Evolutionary conservation across 2,888 invertebrate genomes (phyloP).

Genomic region (Nomada ruficornis): DNA sequence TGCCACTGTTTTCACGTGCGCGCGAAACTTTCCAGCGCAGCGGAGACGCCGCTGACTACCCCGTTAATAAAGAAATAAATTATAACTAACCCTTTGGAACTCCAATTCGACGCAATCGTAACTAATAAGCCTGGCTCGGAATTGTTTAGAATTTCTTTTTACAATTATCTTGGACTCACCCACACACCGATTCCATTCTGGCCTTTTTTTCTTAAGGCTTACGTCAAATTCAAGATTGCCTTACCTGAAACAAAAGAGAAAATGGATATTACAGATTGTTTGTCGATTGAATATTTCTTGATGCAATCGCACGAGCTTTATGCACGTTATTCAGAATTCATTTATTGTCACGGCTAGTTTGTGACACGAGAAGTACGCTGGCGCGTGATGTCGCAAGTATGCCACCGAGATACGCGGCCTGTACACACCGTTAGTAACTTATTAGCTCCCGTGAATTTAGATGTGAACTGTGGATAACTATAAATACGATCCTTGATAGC

Average conservation of each 20-base stretch:
- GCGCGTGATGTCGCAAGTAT: constrained; percentile 26
- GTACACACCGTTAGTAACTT: constrained; percentile 30
- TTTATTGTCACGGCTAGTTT: constrained; percentile 12
- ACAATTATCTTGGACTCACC: too few relatives aligned
- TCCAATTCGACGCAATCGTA: background rate
- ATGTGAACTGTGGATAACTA: constrained; percentile 14
- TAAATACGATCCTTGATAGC: constrained; percentile 23
- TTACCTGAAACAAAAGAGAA: constrained; percentile 61
- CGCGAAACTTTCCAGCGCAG: background rate
- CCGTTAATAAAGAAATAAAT: background rate
- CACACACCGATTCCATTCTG: constrained; percentile 19
- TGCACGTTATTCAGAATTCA: too few relatives aligned
- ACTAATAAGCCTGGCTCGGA: background rate
- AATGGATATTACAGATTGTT: background rate
- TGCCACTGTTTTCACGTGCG: background rate
- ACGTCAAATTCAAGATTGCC: background rate
- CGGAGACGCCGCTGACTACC: background rate
- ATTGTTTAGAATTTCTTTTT: background rate
- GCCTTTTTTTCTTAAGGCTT: background rate
- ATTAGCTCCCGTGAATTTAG: constrained; percentile 24
- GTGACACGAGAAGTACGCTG: constrained; percentile 20
- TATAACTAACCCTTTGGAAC: background rate
- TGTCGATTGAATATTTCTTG: background rate
- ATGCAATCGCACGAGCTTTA: background rate
- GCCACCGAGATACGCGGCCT: constrained; percentile 27